Evolutionary conservation across 2,113 vertebrate species (phyloP), one percentile per base, ranked within the genome.

Genomic region (Cercopithecus mona): DNA sequence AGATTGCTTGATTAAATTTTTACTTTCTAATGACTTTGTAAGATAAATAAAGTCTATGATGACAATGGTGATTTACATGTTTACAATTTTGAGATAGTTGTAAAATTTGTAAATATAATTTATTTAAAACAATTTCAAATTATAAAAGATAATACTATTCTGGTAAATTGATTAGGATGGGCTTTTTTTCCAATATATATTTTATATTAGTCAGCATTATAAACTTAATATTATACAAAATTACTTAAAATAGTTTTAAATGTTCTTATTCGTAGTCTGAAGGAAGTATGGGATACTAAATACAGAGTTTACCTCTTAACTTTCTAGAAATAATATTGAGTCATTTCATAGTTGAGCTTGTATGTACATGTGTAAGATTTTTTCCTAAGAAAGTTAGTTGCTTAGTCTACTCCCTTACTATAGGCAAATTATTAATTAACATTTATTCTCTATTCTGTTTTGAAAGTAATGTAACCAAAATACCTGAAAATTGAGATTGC

Each of bases 311-410:
- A 79, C 13, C 83, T 43, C 40, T 96, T 89, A 72, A 88, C 3
- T 61, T 93, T 78, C 11, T 48, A 79, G 32, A 93, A 87, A 89
- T 84, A 70, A 94, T 40, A 61, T 11, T 59, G 23, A 94, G 4
- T 82, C 6, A 82, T 88, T 80, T 95, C 20, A 38, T 66, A 72
- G 20, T 75, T 92, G 30, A 90, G 78, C 64, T 16, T 38, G 5
- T 72, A 38, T 83, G 25, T 57, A 55, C 25, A 81, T 61, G 76
- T 57, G 40, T 50, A 17, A 73, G 43, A 27, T 48, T 84, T 88
- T 80, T 96, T 93, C 5, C 68, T 70, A 91, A 92, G 35, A 83
- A 96, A 94, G 90, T 93, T 4, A 61, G 3, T 73, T 91, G n/a
- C 14, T 64, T 93, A 81, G 12, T 78, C 13, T 23, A 76, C 6